Evolutionary conservation across 2,888 invertebrate genomes (phyloP).

Genomic region (Platycnemis pennipes): DNA sequence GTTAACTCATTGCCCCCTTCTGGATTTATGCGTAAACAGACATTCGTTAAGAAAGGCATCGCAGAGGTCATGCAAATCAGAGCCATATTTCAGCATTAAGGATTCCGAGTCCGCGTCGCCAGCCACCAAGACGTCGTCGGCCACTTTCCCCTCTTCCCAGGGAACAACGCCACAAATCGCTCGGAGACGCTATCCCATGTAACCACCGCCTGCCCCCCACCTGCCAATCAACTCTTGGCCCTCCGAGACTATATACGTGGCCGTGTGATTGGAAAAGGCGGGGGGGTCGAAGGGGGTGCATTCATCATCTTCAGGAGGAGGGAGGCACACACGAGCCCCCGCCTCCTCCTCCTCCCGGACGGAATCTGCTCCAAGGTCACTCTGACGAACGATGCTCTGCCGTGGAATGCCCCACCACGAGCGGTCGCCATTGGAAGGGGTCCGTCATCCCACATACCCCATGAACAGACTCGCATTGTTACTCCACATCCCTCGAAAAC

Average conservation of each 20-base stretch:
- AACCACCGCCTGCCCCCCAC: background rate
- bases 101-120: background rate
- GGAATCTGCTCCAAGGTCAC: conserved; percentile 55
- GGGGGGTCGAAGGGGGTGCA: background rate
- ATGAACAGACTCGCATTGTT: too few species aligned
- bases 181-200: background rate
- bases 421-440: too few species aligned
- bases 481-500: too few species aligned
- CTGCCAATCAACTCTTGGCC: conserved; percentile 28
- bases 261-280: background rate
- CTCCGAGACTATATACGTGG: too few species aligned
- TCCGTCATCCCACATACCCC: too few species aligned
- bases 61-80: background rate
- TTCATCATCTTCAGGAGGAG: background rate
- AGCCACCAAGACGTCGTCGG: background rate
- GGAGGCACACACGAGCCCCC: too few species aligned
- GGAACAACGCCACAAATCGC: too few species aligned
- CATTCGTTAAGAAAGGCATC: background rate
- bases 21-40: background rate
- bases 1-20: background rate
- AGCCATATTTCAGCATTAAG: conserved; percentile 31
- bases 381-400: conserved; percentile 33
- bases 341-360: background rate
- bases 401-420: too few species aligned
- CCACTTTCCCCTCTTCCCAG: background rate